Percentiles rank a stretch among this genome's conserved stretches.
Conservation (phyloP, 2,888 invertebrate species). For the Macrophya annulata region DNA sequence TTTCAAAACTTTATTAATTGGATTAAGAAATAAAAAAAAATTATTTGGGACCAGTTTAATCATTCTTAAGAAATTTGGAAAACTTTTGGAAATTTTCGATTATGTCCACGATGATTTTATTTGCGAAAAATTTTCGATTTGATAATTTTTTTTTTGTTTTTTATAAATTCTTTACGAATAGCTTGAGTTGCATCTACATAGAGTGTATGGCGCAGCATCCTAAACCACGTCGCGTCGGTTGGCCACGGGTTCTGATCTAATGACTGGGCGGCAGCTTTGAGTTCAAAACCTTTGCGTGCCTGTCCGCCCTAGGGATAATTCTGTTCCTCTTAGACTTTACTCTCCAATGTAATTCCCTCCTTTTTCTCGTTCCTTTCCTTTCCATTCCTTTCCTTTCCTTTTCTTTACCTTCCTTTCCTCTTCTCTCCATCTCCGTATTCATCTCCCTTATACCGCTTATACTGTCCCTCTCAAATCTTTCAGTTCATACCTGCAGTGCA, state of each 20-base stretch:
- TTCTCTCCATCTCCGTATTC: not conserved
- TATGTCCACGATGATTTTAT: not conserved
- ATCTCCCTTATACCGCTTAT: not conserved
- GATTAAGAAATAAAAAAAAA: not conserved
- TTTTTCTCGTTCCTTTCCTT: slow-evolving; percentile 42
- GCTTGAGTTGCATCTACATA: not conserved
- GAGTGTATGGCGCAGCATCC: slow-evolving; percentile 38
- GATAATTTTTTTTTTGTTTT: not conserved
- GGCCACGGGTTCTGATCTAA: slow-evolving; percentile 61
- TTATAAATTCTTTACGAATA: not conserved
- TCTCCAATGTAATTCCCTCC: slow-evolving; percentile 51
- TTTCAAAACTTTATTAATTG: too few species aligned
- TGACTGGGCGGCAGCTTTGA: slow-evolving; percentile 69
- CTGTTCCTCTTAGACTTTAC: slow-evolving; percentile 48
- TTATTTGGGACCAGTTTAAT: not conserved
- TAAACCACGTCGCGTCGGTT: slow-evolving; percentile 33
- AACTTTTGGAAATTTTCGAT: not conserved
- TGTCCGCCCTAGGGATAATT: slow-evolving; percentile 59
- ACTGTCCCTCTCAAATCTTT: not conserved
- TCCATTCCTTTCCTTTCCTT: slow-evolving; percentile 32
- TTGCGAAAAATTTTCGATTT: not conserved
- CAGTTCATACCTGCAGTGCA: slow-evolving; percentile 20
- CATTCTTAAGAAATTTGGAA: not conserved
- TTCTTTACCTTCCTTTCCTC: not conserved
- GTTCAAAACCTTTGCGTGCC: slow-evolving; percentile 60